Base-by-base conservation (phyloP, 2,888 invertebrate genomes). In the Diarsia dahlii region DNA sequence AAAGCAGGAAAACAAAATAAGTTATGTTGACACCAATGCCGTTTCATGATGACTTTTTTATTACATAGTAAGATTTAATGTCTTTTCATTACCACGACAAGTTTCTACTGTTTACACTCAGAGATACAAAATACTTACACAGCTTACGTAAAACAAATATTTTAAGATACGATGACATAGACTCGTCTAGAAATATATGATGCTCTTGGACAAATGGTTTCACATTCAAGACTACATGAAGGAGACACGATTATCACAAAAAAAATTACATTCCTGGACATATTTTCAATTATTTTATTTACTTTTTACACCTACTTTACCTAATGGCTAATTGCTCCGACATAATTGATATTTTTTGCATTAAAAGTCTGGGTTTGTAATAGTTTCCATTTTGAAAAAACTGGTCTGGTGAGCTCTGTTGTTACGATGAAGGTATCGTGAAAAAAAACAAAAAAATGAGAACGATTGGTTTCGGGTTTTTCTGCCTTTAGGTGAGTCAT, bases 61-160 rank as follows among this genome's bases (percentile, higher is more conserved):
- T 67, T 39, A 63, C 28, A 46, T 18, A 45, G 34, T 48, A 18
- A 46, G 2, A 23, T 63, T 23, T 50, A 50, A 78, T 71, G 45
- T 45, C 6, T 81, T 62, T 66, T 75, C 54, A 54, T 68, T 46
- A 45, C 67, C 62, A 77, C 46, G 74, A 60, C 78, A 45, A 63
- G 65, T 50, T 82, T 78, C 23, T 62, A 56, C n/a, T 83, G 63
- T 70, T 56, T 78, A 83, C 60, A 56, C 23, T 45, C 18, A 20
- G n/a, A 48, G 64, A 81, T 74, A 64, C 12, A 48, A 56, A 28
- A 50, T 28, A 52, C 46, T 34, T 10, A 52, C 6, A 64, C 66
- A 75, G 69, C 65, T 71, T 76, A 71, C 48, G 69, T 52, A 72
- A 68, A 69, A 62, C 74, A 74, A 82, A 82, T 72, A 70, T 84